Percentiles rank a stretch among this genome's conserved stretches.
phyloP scores from a whole-genome alignment of 2,888 invertebrate species.

The Athalia cordata region DNA sequence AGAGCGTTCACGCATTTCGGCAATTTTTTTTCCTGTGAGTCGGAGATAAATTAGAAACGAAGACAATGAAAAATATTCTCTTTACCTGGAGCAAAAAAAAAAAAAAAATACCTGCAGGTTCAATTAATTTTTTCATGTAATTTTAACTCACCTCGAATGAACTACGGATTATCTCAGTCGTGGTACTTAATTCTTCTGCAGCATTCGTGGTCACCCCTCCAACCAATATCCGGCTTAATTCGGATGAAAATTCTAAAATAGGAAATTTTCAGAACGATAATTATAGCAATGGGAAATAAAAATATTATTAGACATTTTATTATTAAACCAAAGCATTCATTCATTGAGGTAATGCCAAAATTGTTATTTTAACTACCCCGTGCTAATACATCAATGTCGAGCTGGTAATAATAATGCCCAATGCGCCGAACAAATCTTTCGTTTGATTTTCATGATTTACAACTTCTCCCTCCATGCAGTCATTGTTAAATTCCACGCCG shows the following conservation, averaged over 20 bases:
- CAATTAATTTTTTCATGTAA: background rate
- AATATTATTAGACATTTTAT: constrained; percentile 33
- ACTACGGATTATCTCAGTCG: constrained; percentile 52
- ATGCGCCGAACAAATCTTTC: constrained; percentile 19
- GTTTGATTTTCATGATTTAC: constrained; percentile 24
- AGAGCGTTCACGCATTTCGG: too few relatives aligned
- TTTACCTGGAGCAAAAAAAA: too few relatives aligned
- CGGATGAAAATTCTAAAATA: constrained; percentile 60
- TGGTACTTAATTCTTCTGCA: constrained; percentile 52
- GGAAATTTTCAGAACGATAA: background rate
- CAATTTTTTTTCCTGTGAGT: background rate
- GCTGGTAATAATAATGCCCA: constrained; percentile 18
- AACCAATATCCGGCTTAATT: constrained; percentile 60
- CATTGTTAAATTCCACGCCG: background rate
- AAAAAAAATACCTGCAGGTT: too few relatives aligned
- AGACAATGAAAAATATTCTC: background rate
- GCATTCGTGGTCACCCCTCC: constrained; percentile 53
- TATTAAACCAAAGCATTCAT: constrained; percentile 22
- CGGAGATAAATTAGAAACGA: too few relatives aligned
- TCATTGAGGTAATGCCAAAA: constrained; percentile 40
- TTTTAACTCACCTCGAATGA: constrained; percentile 53
- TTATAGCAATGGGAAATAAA: constrained; percentile 6
- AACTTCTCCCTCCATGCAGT: background rate
- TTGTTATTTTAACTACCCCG: constrained; percentile 23
- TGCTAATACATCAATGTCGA: constrained; percentile 30